Conservation (phyloP, 1,140 invertebrate genomes). For the Zaprionus camerounensis region DNA sequence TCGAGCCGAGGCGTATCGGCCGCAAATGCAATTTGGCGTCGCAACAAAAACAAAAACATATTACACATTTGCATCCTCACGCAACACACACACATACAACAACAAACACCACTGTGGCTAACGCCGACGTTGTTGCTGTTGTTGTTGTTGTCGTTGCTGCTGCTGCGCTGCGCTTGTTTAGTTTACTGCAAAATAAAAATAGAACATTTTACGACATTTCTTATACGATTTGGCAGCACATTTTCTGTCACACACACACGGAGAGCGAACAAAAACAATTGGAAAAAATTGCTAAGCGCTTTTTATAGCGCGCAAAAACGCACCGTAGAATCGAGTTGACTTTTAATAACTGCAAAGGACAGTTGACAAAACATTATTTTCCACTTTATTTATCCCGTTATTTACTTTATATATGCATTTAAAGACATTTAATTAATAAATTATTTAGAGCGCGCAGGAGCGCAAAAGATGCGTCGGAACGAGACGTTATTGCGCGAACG, state of each 20-base stretch:
- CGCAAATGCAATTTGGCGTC: slow-evolving; percentile 76
- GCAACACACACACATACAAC: slow-evolving; percentile 31
- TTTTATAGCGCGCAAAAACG: slow-evolving; percentile 51
- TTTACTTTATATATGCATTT: slow-evolving; percentile 4
- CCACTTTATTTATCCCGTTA: slow-evolving; percentile 21
- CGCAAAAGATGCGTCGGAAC: slow-evolving; percentile 43
- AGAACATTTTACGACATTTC: slow-evolving; percentile 73
- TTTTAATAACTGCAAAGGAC: slow-evolving; percentile 26
- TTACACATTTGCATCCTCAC: slow-evolving; percentile 78
- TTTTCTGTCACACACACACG: slow-evolving; percentile 65
- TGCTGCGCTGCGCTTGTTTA: slow-evolving; percentile 52
- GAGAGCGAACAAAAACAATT: slow-evolving; percentile 41
- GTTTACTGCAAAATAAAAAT: slow-evolving; percentile 80
- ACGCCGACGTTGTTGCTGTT: background rate
- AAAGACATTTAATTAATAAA: slow-evolving; percentile 27
- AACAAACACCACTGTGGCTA: background rate
- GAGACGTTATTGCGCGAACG: slow-evolving; percentile 74
- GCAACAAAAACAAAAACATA: slow-evolving; percentile 72
- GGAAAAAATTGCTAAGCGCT: slow-evolving; percentile 38
- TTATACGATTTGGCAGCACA: slow-evolving; percentile 55
- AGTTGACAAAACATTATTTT: slow-evolving; percentile 44
- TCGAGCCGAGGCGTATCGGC: slow-evolving; percentile 63
- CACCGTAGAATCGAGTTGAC: slow-evolving; percentile 29
- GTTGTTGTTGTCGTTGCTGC: slow-evolving; percentile 9
- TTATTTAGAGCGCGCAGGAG: slow-evolving; percentile 50